Conservation (phyloP, 2,797 vertebrate species). For the Apogon hyalosoma region DNA sequence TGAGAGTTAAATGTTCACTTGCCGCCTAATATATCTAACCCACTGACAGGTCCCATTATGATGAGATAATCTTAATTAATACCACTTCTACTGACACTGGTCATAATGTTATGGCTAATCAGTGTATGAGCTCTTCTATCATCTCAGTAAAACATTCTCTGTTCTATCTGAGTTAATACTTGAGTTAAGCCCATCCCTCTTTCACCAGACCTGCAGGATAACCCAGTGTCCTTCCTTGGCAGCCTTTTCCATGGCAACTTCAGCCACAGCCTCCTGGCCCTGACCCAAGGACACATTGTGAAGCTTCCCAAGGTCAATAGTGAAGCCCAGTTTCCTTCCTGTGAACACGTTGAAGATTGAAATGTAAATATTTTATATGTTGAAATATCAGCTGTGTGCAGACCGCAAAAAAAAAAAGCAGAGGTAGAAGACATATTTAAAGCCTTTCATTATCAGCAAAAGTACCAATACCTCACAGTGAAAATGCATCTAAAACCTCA, state of each 20-base stretch:
- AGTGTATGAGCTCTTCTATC: no score
- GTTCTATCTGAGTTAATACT: background rate
- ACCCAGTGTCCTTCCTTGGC: slow-evolving; percentile 93
- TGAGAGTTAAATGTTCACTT: no score
- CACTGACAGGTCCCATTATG: no score
- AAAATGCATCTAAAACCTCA: no score
- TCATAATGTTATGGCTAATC: no score
- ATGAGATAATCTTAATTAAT: no score
- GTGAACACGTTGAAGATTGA: slow-evolving; percentile 9
- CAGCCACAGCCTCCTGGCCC: slow-evolving; percentile 90
- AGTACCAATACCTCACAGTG: no score
- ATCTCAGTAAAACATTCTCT: no score
- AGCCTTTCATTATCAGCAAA: no score
- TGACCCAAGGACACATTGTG: slow-evolving; percentile 88
- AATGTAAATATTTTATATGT: background rate
- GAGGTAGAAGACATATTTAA: no score
- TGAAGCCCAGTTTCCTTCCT: slow-evolving; percentile 89
- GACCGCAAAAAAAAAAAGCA: background rate
- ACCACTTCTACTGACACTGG: no score
- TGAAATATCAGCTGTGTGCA: background rate
- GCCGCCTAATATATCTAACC: no score
- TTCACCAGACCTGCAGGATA: slow-evolving; percentile 86
- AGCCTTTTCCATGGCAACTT: slow-evolving; percentile 87
- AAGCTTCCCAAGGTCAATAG: slow-evolving; percentile 89
- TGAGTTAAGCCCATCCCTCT: background rate